Base-by-base conservation (phyloP, 2,888 invertebrate genomes). In the Lasioglossum oenotherae region DNA sequence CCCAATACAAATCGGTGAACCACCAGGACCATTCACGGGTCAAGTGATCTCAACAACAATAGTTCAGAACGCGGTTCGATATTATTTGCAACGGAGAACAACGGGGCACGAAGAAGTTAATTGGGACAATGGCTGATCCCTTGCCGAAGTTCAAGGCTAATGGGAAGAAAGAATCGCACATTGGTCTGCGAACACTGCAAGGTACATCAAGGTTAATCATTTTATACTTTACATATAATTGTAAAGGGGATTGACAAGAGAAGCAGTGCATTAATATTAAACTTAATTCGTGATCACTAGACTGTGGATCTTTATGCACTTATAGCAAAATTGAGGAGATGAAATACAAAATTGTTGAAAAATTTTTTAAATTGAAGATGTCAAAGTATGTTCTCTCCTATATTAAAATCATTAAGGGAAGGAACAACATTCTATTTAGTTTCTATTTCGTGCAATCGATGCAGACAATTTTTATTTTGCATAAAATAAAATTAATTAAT, bases 101-200 rank as follows among this genome's bases (percentile, higher is more conserved):
- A 35, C 31, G 19, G 67, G 67, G 14, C 41, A 31, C 16, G 16
- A 78, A 82, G 75, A 75, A 74, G 72, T 74, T 35, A 74, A 77
- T 78, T 87, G 78, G 85, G 74, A 27, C 87, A 80, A 69, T 77
- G 82, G 74, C 80, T 77, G 57, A 67, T 27, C 38, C 14, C 53
- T 16, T 60, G 80, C 41, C 67, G 81, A 81, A 81, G 86, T 86
- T 87, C 87, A 86, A 86, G 80, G 81, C 46, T 72, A 31, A 64
- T 31, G 14, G 31, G 44, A 38, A 69, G 23, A 69, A 23, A 35
- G 38, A 69, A n/a, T 31, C 8, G 1, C 23, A 8, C 23, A n/a
- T 53, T n/a, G 53, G 53, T n/a, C 53, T 53, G 53, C n/a, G 23
- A 10, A 6, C 49, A 23, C 2, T 23, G 49, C 49, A 53, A 23